phyloP scores from a whole-genome alignment of 1,140 invertebrate species.

The Drosophila tsacasi region DNA sequence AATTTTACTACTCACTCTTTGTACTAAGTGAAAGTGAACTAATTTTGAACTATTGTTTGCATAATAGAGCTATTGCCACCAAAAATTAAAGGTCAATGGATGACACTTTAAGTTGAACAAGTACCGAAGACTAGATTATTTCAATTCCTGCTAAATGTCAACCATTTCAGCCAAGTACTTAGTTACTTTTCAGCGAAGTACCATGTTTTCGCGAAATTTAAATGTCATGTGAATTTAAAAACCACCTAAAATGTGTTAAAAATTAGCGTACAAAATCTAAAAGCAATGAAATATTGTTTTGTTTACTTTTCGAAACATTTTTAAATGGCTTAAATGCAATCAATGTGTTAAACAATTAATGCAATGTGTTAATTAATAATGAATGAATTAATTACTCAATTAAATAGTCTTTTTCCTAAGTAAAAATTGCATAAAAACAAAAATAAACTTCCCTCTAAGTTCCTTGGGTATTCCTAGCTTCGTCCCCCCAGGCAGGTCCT shows the following conservation, averaged over 20 bases:
- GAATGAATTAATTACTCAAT: too few species aligned
- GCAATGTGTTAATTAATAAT: too few species aligned
- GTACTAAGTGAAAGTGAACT: not conserved
- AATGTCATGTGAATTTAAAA: not conserved
- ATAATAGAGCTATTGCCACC: not conserved
- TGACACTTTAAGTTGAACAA: conserved; percentile 1
- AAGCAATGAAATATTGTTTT: not conserved
- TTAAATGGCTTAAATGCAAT: too few species aligned
- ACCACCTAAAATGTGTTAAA: not conserved
- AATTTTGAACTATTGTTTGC: not conserved
- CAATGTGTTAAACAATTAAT: too few species aligned
- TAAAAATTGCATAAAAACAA: not conserved
- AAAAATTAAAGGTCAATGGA: not conserved
- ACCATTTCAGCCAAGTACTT: not conserved
- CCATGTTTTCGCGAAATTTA: too few species aligned
- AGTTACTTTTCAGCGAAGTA: not conserved
- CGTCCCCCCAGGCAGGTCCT: not conserved
- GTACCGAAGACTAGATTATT: not conserved
- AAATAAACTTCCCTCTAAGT: not conserved
- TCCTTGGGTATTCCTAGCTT: not conserved
- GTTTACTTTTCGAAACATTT: too few species aligned
- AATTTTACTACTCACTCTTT: not conserved
- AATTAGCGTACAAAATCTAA: too few species aligned
- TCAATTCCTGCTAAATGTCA: not conserved
- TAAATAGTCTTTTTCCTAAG: too few species aligned